Evolutionary conservation across 2,113 vertebrate genomes (phyloP), one percentile per base, ranked within the genome.

Genomic region (Macheiramphus alcinus): DNA sequence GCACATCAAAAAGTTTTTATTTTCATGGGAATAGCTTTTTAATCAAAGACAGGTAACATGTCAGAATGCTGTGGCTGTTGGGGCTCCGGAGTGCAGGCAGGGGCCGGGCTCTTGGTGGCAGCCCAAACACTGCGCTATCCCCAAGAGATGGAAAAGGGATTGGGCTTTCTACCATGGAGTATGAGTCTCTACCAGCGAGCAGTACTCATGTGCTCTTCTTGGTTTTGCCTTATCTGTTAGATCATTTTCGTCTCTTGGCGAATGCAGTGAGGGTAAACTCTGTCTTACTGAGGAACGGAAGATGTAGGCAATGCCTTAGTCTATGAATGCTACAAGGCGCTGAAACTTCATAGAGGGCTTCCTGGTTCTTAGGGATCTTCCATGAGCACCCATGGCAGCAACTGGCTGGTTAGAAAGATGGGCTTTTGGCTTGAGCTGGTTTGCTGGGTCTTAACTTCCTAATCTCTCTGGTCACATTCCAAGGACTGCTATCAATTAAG

Each of bases 1-100:
- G 1, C 8, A 1, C 0, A 0, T 32, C 22, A 61, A 22, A 32
- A 23, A 31, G 23, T 3, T 40, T 52, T 45, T 43, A 7, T 88
- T 65, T 53, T 43, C 7, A 3, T 5, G 10, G 29, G 16, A 17
- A 26, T 65, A 48, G 31, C 6, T 25, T 65, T 74, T 40, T 50
- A 48, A 31, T 43, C 32, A 27, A 68, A 80, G 61, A 4, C 9
- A 6, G 40, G 48, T 42, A 47, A 22, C 10, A 10, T 31, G 5
- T 32, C n/a, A 32, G 42, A 8, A 8, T 52, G 53, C 31, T 9
- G n/a, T 9, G 53, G 34, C 22, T 19, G 42, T 22, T 55, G 50
- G 17, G 40, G 66, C 29, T 63, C 42, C 6, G 3, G 20, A 25
- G 31, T 11, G 18, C 26, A 18, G 59, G 42, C 5, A 1, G 26